phyloP scores from a whole-genome alignment of 1,140 invertebrate genomes.

The Leptinotarsa defecta region DNA sequence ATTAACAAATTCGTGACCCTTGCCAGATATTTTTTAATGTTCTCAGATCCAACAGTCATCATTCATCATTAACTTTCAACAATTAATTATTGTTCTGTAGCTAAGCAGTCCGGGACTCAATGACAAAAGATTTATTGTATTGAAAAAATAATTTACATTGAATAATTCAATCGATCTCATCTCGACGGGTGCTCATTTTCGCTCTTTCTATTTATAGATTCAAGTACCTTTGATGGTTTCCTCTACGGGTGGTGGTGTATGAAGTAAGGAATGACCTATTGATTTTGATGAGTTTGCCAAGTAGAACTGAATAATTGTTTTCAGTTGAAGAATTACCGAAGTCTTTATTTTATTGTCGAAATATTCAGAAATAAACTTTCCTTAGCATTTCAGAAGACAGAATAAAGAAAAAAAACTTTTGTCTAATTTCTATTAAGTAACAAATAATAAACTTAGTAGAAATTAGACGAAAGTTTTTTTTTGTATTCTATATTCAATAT shows the following conservation, averaged over 20 bases:
- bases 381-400: too few relatives aligned
- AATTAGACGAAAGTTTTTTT: too few relatives aligned
- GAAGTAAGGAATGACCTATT: constrained; percentile 12
- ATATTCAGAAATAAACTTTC: too few relatives aligned
- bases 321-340: not conserved
- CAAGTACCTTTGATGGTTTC: constrained; percentile 34
- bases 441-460: too few relatives aligned
- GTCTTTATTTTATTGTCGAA: too few relatives aligned
- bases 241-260: constrained; percentile 13
- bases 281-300: constrained; percentile 5
- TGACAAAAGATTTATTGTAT: constrained; percentile 55
- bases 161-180: constrained; percentile 48
- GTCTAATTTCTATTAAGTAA: too few relatives aligned
- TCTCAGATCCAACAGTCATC: constrained; percentile 52
- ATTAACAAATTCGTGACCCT: constrained; percentile 55
- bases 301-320: not conserved
- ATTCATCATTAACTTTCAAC: constrained; percentile 54
- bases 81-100: constrained; percentile 53
- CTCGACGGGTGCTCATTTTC: constrained; percentile 39
- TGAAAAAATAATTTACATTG: constrained; percentile 53
- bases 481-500: too few relatives aligned
- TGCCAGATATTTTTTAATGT: constrained; percentile 47
- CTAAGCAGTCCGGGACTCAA: constrained; percentile 41
- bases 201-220: constrained; percentile 44
- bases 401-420: too few relatives aligned